These are phyloP conservation scores for Pedetes capensis DNA, from an alignment of 2,113 vertebrate species.

Conservation along the genomic window DNA sequence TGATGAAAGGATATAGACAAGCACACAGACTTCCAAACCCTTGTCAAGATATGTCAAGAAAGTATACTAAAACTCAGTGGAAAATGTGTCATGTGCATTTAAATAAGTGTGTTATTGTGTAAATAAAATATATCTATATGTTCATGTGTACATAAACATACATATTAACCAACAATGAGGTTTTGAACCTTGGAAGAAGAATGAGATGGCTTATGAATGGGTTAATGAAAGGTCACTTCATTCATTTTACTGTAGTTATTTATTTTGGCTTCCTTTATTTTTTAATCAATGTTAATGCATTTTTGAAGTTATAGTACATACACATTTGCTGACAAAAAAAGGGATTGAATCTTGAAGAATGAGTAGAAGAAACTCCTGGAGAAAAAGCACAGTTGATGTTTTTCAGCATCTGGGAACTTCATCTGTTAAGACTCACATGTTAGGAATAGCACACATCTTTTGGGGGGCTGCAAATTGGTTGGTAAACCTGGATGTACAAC, in stretches of 20 bases:
- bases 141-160: too few species aligned
- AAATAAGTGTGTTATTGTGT: not conserved
- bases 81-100: not conserved
- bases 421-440: not conserved
- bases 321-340: not conserved
- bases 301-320: not conserved
- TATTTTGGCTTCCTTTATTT: not conserved
- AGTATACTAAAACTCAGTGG: not conserved
- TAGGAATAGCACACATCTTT: not conserved
- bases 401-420: not conserved
- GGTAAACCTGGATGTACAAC: not conserved
- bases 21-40: not conserved
- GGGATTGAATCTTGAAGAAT: not conserved
- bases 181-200: not conserved
- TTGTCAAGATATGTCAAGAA: not conserved
- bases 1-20: not conserved
- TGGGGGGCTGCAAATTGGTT: not conserved
- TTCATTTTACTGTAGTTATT: not conserved
- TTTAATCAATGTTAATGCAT: not conserved
- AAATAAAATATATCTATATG: not conserved
- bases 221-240: not conserved
- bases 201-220: not conserved
- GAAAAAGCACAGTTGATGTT: not conserved
- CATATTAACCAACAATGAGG: not conserved
- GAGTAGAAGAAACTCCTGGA: not conserved